phyloP scores from a whole-genome alignment of 2,888 invertebrate genomes.

The Nasonia oneida region DNA sequence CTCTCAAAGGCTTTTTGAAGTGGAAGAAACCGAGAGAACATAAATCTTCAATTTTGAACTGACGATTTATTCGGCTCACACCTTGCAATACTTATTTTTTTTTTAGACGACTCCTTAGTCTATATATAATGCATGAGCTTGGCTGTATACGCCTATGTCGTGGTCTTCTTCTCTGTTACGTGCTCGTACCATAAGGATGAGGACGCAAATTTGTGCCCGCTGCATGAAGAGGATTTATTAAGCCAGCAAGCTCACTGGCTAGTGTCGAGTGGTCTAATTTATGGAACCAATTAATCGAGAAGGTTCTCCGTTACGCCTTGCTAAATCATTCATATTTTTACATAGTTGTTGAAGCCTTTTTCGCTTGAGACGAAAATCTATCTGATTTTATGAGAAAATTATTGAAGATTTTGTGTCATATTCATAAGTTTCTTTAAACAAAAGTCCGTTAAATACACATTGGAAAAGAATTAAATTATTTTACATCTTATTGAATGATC shows the following conservation, averaged over 20 bases:
- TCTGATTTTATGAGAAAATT: neutral
- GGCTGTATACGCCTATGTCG: neutral
- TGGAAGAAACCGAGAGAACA: too few relatives aligned
- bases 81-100: neutral
- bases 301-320: neutral
- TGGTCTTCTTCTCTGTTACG: neutral
- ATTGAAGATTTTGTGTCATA: neutral
- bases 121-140: neutral
- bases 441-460: too few relatives aligned
- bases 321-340: constrained; percentile 37
- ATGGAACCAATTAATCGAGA: constrained; percentile 60
- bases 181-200: neutral
- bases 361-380: neutral
- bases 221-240: constrained; percentile 51
- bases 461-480: neutral
- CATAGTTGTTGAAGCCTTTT: constrained; percentile 7
- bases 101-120: neutral
- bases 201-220: constrained; percentile 41
- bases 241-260: constrained; percentile 33
- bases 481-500: too few relatives aligned
- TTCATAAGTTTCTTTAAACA: neutral
- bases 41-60: neutral
- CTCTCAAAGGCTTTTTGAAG: too few relatives aligned
- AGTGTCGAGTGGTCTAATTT: constrained; percentile 54
- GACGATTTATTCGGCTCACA: neutral